phyloP scores from a whole-genome alignment of 2,797 vertebrate genomes.

The Caiman crocodilus region DNA sequence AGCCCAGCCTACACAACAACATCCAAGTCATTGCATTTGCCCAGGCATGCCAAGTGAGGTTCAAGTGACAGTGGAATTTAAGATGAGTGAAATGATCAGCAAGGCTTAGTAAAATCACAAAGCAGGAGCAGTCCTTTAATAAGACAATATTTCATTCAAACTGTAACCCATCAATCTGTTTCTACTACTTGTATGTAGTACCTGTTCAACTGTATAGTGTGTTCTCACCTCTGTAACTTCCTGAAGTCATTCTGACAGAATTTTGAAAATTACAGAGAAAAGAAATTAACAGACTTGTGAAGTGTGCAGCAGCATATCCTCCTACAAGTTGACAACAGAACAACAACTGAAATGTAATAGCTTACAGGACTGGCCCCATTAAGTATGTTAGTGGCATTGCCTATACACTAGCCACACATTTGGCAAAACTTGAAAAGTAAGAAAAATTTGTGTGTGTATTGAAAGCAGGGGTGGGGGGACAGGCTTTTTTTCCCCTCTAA shows the following conservation, averaged over 20 bases:
- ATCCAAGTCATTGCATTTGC: slow-evolving; percentile 84
- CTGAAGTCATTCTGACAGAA: neutral
- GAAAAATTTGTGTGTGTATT: neutral
- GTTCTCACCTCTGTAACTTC: slow-evolving; percentile 11
- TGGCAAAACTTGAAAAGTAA: too few species aligned
- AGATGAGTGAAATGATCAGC: slow-evolving; percentile 80
- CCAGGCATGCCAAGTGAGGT: slow-evolving; percentile 88
- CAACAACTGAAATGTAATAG: slow-evolving; percentile 90
- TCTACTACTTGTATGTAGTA: neutral
- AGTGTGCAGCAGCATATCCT: too few species aligned
- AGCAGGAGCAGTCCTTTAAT: slow-evolving; percentile 46
- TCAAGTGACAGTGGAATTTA: slow-evolving; percentile 91
- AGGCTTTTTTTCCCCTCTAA: neutral
- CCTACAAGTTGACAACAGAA: slow-evolving; percentile 66
- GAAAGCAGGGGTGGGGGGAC: too few species aligned
- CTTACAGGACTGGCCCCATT: slow-evolving; percentile 74
- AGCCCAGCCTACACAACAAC: slow-evolving; percentile 81
- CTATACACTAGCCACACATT: neutral
- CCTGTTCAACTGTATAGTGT: neutral
- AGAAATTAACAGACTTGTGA: neutral
- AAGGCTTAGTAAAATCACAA: slow-evolving; percentile 61
- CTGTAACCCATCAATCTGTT: neutral
- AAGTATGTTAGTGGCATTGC: neutral
- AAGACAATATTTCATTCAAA: slow-evolving; percentile 17
- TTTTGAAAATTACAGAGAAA: slow-evolving; percentile 23